Percentiles rank a stretch among this genome's conserved stretches.
phyloP scores from a whole-genome alignment of 2,797 vertebrate genomes.

The Cossypha polioptera region DNA sequence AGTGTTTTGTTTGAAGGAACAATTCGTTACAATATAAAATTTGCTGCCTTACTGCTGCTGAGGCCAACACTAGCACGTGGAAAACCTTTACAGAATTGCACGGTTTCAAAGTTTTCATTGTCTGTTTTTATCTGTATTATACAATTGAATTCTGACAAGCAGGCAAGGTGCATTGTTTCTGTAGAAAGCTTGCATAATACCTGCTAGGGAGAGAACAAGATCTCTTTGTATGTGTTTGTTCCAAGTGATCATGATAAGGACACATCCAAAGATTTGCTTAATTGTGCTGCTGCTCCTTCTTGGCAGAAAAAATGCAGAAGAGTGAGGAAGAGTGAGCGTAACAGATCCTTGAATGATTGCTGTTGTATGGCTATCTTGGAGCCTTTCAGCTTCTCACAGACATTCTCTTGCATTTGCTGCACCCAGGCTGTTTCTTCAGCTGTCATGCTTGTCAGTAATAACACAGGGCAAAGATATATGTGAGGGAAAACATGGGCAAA shows the following conservation, averaged over 20 bases:
- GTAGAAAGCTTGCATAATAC: background rate
- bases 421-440: background rate
- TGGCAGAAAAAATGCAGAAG: background rate
- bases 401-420: background rate
- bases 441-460: background rate
- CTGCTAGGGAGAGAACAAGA: background rate
- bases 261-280: background rate
- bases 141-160: background rate
- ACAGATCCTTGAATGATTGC: background rate
- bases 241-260: background rate
- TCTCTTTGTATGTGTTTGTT: background rate
- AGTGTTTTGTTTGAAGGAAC: background rate
- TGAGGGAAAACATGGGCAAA: background rate
- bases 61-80: background rate
- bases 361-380: background rate
- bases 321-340: background rate
- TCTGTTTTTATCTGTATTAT: background rate
- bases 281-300: background rate
- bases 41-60: background rate
- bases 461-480: background rate
- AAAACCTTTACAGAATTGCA: background rate
- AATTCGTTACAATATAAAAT: background rate
- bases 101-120: background rate
- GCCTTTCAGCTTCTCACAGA: background rate
- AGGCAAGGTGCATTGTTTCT: rapidly evolving